A percentile compares a stretch with the other conserved stretches of the same genome.
Evolutionary conservation across 92 coral and sea anemone species (phyloP).

Genomic region (Siderastrea radians): DNA sequence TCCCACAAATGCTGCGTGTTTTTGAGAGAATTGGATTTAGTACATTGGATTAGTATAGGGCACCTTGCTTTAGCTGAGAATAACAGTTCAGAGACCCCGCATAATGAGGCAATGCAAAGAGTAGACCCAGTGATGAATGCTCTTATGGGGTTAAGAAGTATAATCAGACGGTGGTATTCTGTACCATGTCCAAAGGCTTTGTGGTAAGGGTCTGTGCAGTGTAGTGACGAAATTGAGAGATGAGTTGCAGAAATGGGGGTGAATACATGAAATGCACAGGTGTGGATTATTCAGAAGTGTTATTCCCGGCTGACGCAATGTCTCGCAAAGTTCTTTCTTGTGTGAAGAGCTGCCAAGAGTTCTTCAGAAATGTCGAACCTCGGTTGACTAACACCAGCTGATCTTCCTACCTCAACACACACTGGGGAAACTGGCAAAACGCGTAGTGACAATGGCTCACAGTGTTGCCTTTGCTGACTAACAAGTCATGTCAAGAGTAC

Average conservation of each 20-base stretch:
- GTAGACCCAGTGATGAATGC: slow-evolving; percentile 34
- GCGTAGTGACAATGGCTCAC: too few relatives aligned
- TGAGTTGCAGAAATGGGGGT: too few relatives aligned
- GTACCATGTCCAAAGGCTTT: slow-evolving; percentile 39
- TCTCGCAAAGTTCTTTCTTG: too few relatives aligned
- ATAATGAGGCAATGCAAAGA: slow-evolving; percentile 17
- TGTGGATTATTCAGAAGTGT: too few relatives aligned
- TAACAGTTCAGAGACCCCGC: slow-evolving; percentile 10
- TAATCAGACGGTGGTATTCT: slow-evolving; percentile 20
- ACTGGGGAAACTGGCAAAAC: neutral
- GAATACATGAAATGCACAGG: too few relatives aligned
- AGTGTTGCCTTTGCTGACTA: too few relatives aligned
- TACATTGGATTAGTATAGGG: slow-evolving; percentile 11
- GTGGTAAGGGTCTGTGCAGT: slow-evolving; percentile 29
- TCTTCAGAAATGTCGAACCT: neutral
- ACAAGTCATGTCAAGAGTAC: too few relatives aligned
- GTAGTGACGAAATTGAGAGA: too few relatives aligned
- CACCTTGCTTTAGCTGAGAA: slow-evolving; percentile 9
- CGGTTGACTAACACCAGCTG: neutral
- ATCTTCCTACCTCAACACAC: slow-evolving; percentile 9
- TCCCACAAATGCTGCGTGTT: neutral
- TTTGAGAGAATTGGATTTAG: neutral
- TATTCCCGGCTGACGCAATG: too few relatives aligned
- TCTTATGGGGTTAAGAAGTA: slow-evolving; percentile 8
- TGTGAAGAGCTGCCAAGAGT: too few relatives aligned